A percentile compares a stretch with the other conserved stretches of the same genome.
phyloP scores from a whole-genome alignment of 2,113 vertebrate species.

The Anseranas semipalmata region DNA sequence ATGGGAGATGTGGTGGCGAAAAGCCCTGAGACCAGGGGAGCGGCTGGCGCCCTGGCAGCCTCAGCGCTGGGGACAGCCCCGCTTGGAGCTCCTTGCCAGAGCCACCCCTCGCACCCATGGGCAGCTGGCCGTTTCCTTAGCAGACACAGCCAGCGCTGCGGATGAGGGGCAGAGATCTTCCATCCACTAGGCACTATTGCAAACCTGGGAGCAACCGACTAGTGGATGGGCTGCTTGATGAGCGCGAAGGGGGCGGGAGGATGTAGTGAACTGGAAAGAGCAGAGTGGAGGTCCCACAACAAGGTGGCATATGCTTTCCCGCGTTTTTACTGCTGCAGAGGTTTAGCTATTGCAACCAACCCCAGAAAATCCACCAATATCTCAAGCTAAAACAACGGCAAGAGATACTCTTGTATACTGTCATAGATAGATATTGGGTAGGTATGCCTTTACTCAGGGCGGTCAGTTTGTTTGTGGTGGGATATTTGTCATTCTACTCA shows the following conservation, averaged over 20 bases:
- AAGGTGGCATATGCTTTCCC: not conserved
- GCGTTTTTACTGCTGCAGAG: fast-evolving
- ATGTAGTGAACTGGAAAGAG: not conserved
- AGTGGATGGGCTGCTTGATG: not conserved
- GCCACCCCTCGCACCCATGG: fast-evolving
- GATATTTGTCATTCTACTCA: not conserved
- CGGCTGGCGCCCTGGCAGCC: not conserved
- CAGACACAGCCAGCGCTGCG: not conserved
- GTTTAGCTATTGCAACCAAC: fast-evolving
- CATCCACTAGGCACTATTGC: not conserved
- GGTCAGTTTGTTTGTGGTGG: not conserved
- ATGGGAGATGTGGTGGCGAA: not conserved
- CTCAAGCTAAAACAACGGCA: not conserved
- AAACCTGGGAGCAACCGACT: not conserved
- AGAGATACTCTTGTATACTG: not conserved
- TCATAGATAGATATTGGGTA: not conserved
- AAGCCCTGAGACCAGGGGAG: not conserved
- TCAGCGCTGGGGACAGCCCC: not conserved
- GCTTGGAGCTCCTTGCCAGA: not conserved
- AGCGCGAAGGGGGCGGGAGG: fast-evolving
- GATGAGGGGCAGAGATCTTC: not conserved
- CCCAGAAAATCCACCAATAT: not conserved
- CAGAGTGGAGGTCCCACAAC: not conserved
- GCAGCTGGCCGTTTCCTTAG: not conserved
- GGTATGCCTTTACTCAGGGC: not conserved